Conservation (phyloP, 2,113 vertebrate genomes). For the Myiozetetes cayanensis region DNA sequence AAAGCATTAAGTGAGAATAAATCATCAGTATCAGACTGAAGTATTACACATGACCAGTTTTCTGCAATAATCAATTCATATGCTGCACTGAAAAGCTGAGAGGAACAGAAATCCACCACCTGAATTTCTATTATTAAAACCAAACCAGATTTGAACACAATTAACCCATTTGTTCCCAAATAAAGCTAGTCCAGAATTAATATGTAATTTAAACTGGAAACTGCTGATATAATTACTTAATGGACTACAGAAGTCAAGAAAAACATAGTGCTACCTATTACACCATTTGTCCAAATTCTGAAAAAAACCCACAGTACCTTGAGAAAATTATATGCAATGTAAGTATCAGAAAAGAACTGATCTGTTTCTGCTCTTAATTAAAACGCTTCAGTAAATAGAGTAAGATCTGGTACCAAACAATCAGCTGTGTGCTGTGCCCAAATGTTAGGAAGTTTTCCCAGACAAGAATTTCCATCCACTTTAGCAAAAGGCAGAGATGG, state of each 20-base stretch:
- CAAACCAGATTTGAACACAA: not conserved
- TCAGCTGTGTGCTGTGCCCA: not conserved
- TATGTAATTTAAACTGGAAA: not conserved
- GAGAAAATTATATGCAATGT: not conserved
- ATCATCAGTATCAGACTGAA: not conserved
- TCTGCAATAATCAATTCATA: not conserved
- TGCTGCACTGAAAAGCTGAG: not conserved
- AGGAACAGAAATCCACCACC: not conserved
- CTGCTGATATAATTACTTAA: not conserved
- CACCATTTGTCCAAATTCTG: not conserved
- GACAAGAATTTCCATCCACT: not conserved
- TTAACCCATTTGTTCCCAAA: not conserved
- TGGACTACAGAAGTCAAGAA: accelerated
- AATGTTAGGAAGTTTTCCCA: not conserved
- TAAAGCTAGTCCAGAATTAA: not conserved
- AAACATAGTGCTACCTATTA: not conserved
- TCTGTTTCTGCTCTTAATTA: not conserved
- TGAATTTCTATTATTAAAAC: not conserved
- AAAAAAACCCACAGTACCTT: not conserved
- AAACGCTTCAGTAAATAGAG: not conserved
- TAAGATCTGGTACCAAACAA: not conserved
- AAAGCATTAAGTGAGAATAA: not conserved
- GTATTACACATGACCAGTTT: not conserved
- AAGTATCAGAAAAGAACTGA: not conserved
- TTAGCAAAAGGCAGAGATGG: not conserved